A percentile compares a stretch with the other conserved stretches of the same genome.
Evolutionary conservation across 2,888 invertebrate species (phyloP).

Genomic region (Notocelia uddmanniana): DNA sequence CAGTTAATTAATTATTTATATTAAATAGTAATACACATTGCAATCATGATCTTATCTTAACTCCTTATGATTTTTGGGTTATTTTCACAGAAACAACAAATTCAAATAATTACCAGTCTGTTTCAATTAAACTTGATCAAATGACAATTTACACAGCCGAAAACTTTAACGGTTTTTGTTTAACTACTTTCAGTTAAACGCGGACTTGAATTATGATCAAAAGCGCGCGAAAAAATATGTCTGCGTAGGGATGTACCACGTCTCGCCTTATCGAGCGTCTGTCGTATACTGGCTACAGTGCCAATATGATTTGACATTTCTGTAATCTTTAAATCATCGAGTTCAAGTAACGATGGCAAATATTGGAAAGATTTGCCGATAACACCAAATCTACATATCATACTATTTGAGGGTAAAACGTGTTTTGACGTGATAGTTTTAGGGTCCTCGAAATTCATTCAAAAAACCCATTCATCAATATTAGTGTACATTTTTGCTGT

Average conservation of each 20-base stretch:
- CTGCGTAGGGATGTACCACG: slow-evolving; percentile 50
- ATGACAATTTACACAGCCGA: too few species aligned
- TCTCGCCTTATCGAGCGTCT: slow-evolving; percentile 50
- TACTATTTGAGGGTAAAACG: neutral
- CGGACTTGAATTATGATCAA: neutral
- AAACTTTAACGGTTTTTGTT: neutral
- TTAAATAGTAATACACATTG: neutral
- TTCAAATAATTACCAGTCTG: neutral
- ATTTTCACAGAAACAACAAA: neutral
- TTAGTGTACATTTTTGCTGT: neutral
- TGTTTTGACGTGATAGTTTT: neutral
- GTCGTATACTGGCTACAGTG: slow-evolving; percentile 43
- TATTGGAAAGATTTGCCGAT: slow-evolving; percentile 16
- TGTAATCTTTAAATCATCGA: slow-evolving; percentile 29
- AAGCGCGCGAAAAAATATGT: slow-evolving; percentile 31
- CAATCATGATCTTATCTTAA: neutral
- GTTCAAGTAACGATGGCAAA: slow-evolving; percentile 24
- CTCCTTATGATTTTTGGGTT: neutral
- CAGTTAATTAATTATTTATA: neutral
- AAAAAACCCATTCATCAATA: neutral
- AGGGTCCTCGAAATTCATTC: neutral
- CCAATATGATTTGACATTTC: slow-evolving; percentile 26
- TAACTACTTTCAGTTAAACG: neutral
- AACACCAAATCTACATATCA: slow-evolving; percentile 11
- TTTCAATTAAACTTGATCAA: neutral